Evolutionary conservation across 2,113 vertebrate genomes (phyloP), one percentile per base, ranked within the genome.

Genomic region (Struthidea cinerea): DNA sequence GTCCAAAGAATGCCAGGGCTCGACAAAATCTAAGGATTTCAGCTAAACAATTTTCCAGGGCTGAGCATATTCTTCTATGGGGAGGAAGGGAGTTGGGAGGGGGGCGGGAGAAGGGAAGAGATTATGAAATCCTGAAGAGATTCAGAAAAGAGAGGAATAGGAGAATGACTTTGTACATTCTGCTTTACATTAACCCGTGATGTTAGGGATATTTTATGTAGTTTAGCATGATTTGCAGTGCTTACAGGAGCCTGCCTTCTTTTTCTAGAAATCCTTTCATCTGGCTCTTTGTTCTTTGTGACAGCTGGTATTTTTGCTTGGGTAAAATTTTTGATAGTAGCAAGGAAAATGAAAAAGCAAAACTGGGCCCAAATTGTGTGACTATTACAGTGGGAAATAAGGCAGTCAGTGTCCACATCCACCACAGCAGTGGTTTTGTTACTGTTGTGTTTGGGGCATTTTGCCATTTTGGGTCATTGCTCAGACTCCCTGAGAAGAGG

Each of bases 1-100:
- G 95, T 7, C 71, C 94, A 77, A 68, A 95, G 94, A 95, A 94
- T 77, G 88, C 71, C 78, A 71, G 84, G 64, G 52, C 87, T 88
- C 17, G 2, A 46, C 83, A 94, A 92, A 96, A 87, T 84, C 60
- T 67, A 18, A 95, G 88, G 71, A 79, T 94, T 97, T 91, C 89
- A 89, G 81, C 90, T 77, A 16, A 87, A 87, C 77, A 49, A 4
- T 93, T 94, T 97, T 60, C 90, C 79, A 89, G 79, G 65, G 87
- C 84, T 91, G 90, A 88, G 64, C 79, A 46, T 19, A 33, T 89
- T 85, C 89, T 92, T 77, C 73, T 64, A 5, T 7, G 9, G 59
- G 60, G 85, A 94, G 65, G 80, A 84, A 95, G 70, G 23, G 75
- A 92, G 44, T 3, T 39, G 64, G 49, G 73, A 68, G 49, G 32